Percentiles rank a stretch among this genome's conserved stretches.
Evolutionary conservation across 1,140 invertebrate species (phyloP).

Genomic region (Drosophila guanche): DNA sequence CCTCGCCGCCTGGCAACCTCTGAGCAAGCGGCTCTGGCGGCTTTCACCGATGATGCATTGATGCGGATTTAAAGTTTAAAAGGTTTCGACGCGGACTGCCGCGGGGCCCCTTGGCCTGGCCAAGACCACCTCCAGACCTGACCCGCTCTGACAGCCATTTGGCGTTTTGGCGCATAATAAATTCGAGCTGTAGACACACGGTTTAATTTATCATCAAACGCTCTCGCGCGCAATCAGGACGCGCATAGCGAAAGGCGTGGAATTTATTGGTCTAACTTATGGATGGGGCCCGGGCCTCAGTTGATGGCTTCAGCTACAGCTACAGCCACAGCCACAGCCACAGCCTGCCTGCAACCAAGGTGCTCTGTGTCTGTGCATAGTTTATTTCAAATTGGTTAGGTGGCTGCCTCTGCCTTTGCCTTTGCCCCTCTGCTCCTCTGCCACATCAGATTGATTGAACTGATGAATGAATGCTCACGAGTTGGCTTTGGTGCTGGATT

Average conservation of each 20-base stretch:
- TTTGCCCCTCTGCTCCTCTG: constrained; percentile 14
- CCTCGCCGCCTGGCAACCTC: not conserved
- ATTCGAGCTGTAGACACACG: constrained; percentile 75
- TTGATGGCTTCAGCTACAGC: constrained; percentile 12
- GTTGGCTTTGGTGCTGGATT: constrained; percentile 2
- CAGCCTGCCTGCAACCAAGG: constrained; percentile 14
- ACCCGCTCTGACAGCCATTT: constrained; percentile 69
- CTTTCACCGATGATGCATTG: constrained; percentile 77
- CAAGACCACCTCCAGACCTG: constrained; percentile 34
- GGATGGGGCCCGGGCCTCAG: constrained; percentile 23
- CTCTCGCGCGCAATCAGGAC: constrained; percentile 61
- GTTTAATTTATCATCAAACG: constrained; percentile 81
- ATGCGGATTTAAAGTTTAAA: constrained; percentile 81
- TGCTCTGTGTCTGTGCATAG: constrained; percentile 43
- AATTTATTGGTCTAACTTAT: constrained; percentile 77
- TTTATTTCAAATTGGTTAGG: constrained; percentile 56
- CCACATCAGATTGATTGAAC: constrained; percentile 56
- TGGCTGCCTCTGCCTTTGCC: constrained; percentile 7
- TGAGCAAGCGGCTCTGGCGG: constrained; percentile 11
- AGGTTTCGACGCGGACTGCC: constrained; percentile 66
- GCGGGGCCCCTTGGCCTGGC: constrained; percentile 3
- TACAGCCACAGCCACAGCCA: no score
- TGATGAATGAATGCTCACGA: constrained; percentile 51
- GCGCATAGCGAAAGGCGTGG: constrained; percentile 51
- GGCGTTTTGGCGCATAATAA: constrained; percentile 81